Conservation (phyloP, 2,113 vertebrate species). For the Echinops telfairi region DNA sequence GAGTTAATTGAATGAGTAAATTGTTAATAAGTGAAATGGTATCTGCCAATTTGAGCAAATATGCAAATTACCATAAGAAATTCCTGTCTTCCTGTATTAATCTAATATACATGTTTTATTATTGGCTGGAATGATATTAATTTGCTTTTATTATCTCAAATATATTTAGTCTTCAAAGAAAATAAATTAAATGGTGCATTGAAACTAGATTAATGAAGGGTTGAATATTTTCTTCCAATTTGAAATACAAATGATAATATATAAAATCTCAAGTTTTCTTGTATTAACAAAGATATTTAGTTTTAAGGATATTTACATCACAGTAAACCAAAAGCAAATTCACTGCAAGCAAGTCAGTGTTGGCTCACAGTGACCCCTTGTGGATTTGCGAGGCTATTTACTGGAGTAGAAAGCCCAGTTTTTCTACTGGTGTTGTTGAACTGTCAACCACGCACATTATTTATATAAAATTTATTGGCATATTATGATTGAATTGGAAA, state of each 20-base stretch:
- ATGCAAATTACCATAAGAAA: constrained; percentile 55
- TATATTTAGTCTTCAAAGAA: constrained; percentile 56
- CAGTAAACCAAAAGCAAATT: too few species aligned
- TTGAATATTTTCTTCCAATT: not conserved
- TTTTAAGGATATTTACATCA: not conserved
- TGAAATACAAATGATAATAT: not conserved
- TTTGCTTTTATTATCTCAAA: constrained; percentile 47
- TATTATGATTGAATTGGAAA: not conserved
- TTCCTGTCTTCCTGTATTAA: constrained; percentile 16
- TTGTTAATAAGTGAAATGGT: constrained; percentile 58
- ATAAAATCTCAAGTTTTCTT: not conserved
- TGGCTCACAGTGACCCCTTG: too few species aligned
- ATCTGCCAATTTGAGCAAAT: constrained; percentile 55
- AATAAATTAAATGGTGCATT: constrained; percentile 29
- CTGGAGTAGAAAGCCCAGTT: too few species aligned
- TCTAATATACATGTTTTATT: constrained; percentile 1
- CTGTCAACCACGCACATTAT: not conserved
- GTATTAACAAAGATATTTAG: not conserved
- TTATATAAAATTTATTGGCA: not conserved
- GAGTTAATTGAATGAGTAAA: constrained; percentile 37
- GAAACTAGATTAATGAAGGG: not conserved
- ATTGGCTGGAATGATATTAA: constrained; percentile 46
- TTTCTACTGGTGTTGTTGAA: too few species aligned
- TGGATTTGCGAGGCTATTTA: too few species aligned
- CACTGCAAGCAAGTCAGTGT: too few species aligned